Evolutionary conservation across 2,888 invertebrate species (phyloP).

Genomic region (Xestia ashworthii): DNA sequence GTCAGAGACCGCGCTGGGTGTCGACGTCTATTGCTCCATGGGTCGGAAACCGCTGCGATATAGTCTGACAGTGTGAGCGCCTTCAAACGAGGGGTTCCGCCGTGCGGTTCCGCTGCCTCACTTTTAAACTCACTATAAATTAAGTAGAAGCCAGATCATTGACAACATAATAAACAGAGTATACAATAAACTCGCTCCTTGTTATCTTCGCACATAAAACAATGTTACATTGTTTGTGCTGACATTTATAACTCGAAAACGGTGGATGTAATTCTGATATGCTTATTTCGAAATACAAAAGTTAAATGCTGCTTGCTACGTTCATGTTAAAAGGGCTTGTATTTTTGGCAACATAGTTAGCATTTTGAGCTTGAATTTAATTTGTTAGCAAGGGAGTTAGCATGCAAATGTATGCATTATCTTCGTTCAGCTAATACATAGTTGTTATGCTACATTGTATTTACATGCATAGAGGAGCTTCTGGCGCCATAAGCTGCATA

Average conservation of each 20-base stretch:
- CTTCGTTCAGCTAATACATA: conserved; percentile 45
- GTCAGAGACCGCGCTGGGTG: conserved; percentile 60
- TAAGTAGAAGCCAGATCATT: conserved; percentile 60
- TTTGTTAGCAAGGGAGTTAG: conserved; percentile 44
- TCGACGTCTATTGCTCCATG: conserved; percentile 63
- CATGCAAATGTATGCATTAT: conserved; percentile 60
- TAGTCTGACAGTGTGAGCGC: conserved; percentile 57
- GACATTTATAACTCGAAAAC: conserved; percentile 58
- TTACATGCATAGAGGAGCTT: conserved; percentile 27
- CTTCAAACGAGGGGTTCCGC: conserved; percentile 59
- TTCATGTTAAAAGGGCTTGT: conserved; percentile 17
- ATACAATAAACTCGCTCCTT: conserved; percentile 61
- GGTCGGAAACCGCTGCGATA: conserved; percentile 65
- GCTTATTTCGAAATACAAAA: conserved; percentile 52
- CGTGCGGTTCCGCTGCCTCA: conserved; percentile 53
- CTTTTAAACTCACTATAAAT: conserved; percentile 62
- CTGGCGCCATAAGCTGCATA: conserved; percentile 28
- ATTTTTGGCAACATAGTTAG: conserved; percentile 38
- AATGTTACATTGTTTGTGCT: conserved; percentile 57
- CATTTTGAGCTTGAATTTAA: conserved; percentile 43
- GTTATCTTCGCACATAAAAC: conserved; percentile 64
- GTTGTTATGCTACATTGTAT: conserved; percentile 39
- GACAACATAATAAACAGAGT: conserved; percentile 48
- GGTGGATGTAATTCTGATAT: conserved; percentile 56
- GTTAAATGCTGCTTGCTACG: conserved; percentile 40